phyloP scores from a whole-genome alignment of 1,140 invertebrate species.

The Spodoptera frugiperda region DNA sequence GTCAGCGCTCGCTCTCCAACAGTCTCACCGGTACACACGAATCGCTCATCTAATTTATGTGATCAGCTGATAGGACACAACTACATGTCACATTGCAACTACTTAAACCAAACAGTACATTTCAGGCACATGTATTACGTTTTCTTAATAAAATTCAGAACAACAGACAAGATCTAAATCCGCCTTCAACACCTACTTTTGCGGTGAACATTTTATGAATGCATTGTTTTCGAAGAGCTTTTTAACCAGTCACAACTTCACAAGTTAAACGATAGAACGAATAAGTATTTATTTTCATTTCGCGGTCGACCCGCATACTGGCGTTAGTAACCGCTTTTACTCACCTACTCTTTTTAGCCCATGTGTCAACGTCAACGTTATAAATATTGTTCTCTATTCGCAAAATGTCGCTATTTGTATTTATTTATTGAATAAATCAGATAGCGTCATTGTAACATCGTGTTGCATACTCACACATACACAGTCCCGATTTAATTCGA shows the following conservation, averaged over 20 bases:
- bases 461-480: conserved; percentile 58
- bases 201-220: conserved; percentile 81
- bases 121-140: background rate
- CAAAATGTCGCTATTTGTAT: conserved; percentile 14
- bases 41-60: conserved; percentile 22
- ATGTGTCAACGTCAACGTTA: conserved; percentile 41
- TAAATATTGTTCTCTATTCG: conserved; percentile 33
- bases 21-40: background rate
- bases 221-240: conserved; percentile 75
- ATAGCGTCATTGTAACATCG: conserved; percentile 48
- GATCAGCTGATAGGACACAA: conserved; percentile 54
- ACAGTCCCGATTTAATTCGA: conserved; percentile 71
- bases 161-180: conserved; percentile 1
- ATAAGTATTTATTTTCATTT: conserved; percentile 70
- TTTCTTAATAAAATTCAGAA: background rate
- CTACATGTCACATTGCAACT: background rate
- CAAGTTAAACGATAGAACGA: conserved; percentile 60
- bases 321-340: conserved; percentile 64
- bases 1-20: background rate
- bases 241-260: conserved; percentile 62
- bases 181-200: conserved; percentile 56
- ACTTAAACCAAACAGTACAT: background rate
- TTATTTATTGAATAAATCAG: conserved; percentile 20
- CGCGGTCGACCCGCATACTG: conserved; percentile 82
- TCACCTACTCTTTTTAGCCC: conserved; percentile 67